These are phyloP conservation scores for Ictalurus furcatus DNA, from an alignment of 2,113 vertebrate genomes.

Conservation along the genomic window DNA sequence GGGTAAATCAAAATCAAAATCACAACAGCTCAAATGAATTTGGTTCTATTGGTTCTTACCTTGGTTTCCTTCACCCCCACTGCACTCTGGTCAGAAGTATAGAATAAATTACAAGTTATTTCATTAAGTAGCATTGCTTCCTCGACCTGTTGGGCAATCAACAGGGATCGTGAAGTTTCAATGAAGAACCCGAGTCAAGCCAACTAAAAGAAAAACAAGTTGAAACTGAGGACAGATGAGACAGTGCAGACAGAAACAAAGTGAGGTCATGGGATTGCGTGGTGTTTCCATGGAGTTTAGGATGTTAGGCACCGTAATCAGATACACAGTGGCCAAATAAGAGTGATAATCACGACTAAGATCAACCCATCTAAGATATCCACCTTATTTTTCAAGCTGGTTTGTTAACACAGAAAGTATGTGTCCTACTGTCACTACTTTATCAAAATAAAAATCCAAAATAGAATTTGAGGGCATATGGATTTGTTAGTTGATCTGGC, in stretches of 20 bases:
- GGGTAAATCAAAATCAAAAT: slow-evolving; percentile 13
- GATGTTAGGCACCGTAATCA: neutral
- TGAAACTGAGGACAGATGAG: slow-evolving; percentile 72
- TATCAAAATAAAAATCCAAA: neutral
- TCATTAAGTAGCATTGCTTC: slow-evolving; percentile 83
- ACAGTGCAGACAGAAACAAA: slow-evolving; percentile 58
- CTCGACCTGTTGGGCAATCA: slow-evolving; percentile 81
- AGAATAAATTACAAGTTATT: slow-evolving; percentile 81
- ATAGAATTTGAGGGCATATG: neutral
- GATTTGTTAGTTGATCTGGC: neutral
- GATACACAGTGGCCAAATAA: neutral
- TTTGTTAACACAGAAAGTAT: neutral
- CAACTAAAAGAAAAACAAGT: slow-evolving; percentile 74
- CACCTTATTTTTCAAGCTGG: neutral
- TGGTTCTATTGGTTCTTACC: slow-evolving; percentile 65
- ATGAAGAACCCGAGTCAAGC: slow-evolving; percentile 71
- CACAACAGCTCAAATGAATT: slow-evolving; percentile 40
- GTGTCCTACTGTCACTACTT: neutral
- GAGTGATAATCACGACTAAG: neutral
- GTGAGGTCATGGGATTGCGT: slow-evolving; percentile 50
- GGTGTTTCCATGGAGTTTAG: slow-evolving; percentile 65
- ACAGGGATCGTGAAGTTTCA: slow-evolving; percentile 79
- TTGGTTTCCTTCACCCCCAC: slow-evolving; percentile 76
- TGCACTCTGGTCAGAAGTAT: slow-evolving; percentile 82
- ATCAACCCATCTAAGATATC: neutral